A percentile compares a stretch with the other conserved stretches of the same genome.
Conservation (phyloP, 2,113 vertebrate genomes). For the Argyrosomus japonicus region DNA sequence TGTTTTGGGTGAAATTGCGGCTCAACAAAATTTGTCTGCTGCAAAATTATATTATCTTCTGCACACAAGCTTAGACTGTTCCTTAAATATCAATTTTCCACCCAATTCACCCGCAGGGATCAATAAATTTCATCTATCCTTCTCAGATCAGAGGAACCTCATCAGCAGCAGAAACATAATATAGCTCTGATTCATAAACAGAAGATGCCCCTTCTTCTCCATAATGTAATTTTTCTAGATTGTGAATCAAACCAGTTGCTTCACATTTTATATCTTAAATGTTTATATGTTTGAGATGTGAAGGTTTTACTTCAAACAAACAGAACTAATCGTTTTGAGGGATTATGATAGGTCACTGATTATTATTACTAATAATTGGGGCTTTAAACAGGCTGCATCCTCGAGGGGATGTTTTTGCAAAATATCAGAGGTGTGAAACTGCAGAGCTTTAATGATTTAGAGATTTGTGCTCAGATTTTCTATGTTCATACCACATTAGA, state of each 20-base stretch:
- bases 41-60: constrained; percentile 24
- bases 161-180: constrained; percentile 9
- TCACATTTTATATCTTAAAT: not conserved
- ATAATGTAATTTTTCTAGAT: not conserved
- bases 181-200: not conserved
- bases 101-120: not conserved
- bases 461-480: not conserved
- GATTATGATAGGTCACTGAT: too few relatives aligned
- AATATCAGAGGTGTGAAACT: too few relatives aligned
- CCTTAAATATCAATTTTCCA: constrained; percentile 28
- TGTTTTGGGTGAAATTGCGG: constrained; percentile 25
- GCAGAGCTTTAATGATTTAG: not conserved
- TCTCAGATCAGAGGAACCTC: constrained; percentile 19
- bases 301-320: not conserved
- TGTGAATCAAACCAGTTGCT: not conserved
- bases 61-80: constrained; percentile 7
- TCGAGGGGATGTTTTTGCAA: too few relatives aligned
- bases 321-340: not conserved
- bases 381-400: too few relatives aligned
- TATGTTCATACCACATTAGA: not conserved
- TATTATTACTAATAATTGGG: too few relatives aligned
- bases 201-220: constrained; percentile 5
- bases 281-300: not conserved
- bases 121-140: constrained; percentile 17
- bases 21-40: constrained; percentile 14